These are phyloP conservation scores for Vulpes vulpes DNA, from an alignment of 2,113 vertebrate species.

Conservation along the genomic window DNA sequence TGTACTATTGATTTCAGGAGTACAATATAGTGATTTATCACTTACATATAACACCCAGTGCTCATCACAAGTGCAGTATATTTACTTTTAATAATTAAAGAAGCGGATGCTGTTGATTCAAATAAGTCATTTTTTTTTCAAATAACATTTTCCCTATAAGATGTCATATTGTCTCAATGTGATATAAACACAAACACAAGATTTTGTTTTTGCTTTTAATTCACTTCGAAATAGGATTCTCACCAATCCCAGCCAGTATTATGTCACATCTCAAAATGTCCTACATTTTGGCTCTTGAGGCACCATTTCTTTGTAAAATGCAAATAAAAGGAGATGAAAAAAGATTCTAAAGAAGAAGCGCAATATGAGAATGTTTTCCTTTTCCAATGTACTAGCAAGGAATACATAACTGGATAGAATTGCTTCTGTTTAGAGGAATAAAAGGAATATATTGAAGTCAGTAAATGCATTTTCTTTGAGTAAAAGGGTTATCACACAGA, in stretches of 20 bases:
- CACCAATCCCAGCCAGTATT: background rate
- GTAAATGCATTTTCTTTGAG: constrained; percentile 76
- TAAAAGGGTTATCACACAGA: constrained; percentile 75
- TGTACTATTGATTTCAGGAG: background rate
- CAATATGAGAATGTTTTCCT: background rate
- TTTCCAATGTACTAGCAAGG: constrained; percentile 36
- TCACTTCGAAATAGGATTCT: background rate
- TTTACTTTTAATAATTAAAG: constrained; percentile 4
- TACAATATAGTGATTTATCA: background rate
- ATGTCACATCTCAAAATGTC: background rate
- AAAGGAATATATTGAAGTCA: constrained; percentile 65
- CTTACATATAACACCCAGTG: background rate
- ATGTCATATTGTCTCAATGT: background rate
- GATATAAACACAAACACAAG: background rate
- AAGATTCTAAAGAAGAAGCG: background rate
- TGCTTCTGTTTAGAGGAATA: constrained; percentile 68
- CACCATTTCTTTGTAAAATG: constrained; percentile 29
- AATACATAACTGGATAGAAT: constrained; percentile 54
- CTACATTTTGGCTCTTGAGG: background rate
- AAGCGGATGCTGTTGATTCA: background rate
- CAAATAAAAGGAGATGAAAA: constrained; percentile 51
- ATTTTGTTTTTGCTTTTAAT: background rate
- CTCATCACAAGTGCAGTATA: background rate
- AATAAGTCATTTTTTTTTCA: background rate
- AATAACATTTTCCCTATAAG: background rate